A percentile compares a stretch with the other conserved stretches of the same genome.
These are phyloP conservation scores for Gari tellinella DNA, from an alignment of 2,888 invertebrate genomes.

Conservation along the genomic window DNA sequence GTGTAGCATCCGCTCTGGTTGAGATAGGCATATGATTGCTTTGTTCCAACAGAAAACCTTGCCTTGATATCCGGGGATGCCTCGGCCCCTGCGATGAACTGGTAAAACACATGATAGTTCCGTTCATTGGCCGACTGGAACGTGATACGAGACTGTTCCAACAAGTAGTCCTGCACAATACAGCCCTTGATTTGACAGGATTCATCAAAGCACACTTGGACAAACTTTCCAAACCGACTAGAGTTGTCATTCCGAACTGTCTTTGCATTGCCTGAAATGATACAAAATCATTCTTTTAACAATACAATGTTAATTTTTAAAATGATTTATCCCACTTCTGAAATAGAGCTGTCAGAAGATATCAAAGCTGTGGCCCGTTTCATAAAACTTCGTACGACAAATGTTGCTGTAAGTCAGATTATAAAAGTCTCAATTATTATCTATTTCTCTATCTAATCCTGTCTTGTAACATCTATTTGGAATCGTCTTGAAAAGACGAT, in stretches of 20 bases:
- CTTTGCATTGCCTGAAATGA: constrained; percentile 92
- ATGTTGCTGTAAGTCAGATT: no score
- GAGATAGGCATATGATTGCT: constrained; percentile 75
- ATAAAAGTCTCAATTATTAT: no score
- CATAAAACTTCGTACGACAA: no score
- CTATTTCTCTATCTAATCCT: no score
- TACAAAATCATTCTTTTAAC: constrained; percentile 19
- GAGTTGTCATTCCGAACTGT: constrained; percentile 98
- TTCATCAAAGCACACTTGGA: constrained; percentile 97
- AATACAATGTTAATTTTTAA: no score
- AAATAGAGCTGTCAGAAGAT: no score
- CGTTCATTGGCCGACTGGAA: constrained; percentile 94
- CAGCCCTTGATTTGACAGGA: constrained; percentile 84
- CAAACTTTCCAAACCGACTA: constrained; percentile 97
- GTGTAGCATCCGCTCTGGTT: constrained; percentile 79
- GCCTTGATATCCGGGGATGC: constrained; percentile 72
- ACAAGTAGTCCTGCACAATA: constrained; percentile 90
- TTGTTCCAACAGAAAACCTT: constrained; percentile 68
- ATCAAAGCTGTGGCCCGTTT: no score
- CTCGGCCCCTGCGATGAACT: constrained; percentile 92
- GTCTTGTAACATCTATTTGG: no score
- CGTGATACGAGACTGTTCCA: constrained; percentile 95
- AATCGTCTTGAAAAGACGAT: no score
- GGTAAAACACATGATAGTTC: constrained; percentile 99
- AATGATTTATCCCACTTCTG: no score